Percentiles rank a stretch among this genome's conserved stretches.
These are phyloP conservation scores for Nematostella vectensis DNA, from an alignment of 92 coral and sea anemone genomes.

Conservation along the genomic window DNA sequence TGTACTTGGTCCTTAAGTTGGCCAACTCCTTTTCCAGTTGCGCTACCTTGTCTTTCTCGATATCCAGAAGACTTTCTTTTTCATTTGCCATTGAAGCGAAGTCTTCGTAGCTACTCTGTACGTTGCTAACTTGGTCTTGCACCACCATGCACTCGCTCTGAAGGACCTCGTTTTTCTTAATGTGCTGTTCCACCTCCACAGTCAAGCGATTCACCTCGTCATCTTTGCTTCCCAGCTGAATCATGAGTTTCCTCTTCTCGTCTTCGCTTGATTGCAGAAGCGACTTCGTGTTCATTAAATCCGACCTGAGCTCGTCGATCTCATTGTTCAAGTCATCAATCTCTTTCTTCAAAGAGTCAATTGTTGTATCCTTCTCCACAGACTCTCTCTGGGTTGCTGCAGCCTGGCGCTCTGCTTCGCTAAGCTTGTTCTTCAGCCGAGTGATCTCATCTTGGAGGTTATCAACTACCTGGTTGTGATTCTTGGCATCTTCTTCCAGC, in stretches of 20 bases:
- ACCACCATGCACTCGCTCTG: slow-evolving; percentile 72
- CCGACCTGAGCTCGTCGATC: slow-evolving; percentile 74
- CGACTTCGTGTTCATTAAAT: slow-evolving; percentile 64
- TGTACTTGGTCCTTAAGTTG: slow-evolving; percentile 37
- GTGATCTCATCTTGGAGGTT: slow-evolving; percentile 76
- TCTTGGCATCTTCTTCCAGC: slow-evolving; percentile 72
- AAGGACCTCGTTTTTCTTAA: slow-evolving; percentile 59
- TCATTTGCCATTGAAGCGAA: slow-evolving; percentile 49
- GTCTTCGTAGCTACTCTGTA: slow-evolving; percentile 64
- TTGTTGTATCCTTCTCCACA: slow-evolving; percentile 71
- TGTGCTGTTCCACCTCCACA: slow-evolving; percentile 55
- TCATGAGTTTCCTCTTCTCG: slow-evolving; percentile 55
- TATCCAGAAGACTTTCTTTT: slow-evolving; percentile 44
- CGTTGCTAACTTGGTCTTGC: slow-evolving; percentile 52
- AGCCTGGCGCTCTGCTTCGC: slow-evolving; percentile 69
- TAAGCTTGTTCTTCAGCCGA: slow-evolving; percentile 67
- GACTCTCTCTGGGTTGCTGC: slow-evolving; percentile 65
- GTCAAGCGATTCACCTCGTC: slow-evolving; percentile 77
- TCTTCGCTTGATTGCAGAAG: slow-evolving; percentile 75
- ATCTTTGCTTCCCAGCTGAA: slow-evolving; percentile 60
- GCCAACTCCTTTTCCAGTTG: slow-evolving; percentile 68
- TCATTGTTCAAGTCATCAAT: slow-evolving; percentile 67
- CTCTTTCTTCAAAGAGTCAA: slow-evolving; percentile 68
- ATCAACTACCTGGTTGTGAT: slow-evolving; percentile 50
- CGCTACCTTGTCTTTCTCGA: slow-evolving; percentile 65